Conservation (phyloP, 2,113 vertebrate species). For the Athene cunicularia region DNA sequence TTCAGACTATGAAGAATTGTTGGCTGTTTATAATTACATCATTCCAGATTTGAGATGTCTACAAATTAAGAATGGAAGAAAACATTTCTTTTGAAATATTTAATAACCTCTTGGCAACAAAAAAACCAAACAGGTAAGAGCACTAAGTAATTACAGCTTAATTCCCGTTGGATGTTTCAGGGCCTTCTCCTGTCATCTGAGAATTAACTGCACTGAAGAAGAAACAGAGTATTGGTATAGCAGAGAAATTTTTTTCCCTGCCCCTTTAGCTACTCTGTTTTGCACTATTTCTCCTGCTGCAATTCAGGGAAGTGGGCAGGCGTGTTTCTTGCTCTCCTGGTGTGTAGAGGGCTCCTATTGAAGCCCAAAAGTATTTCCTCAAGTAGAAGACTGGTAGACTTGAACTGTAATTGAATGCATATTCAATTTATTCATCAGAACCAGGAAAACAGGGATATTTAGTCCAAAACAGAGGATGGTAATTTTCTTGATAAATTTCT, state of each 20-base stretch:
- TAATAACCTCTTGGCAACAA: not conserved
- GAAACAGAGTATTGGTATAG: not conserved
- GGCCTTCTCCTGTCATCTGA: not conserved
- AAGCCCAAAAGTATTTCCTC: not conserved
- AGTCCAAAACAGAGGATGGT: not conserved
- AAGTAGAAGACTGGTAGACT: not conserved
- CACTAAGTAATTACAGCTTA: not conserved
- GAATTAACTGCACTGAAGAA: not conserved
- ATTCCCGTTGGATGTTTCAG: not conserved
- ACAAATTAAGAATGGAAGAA: not conserved
- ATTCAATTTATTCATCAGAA: not conserved
- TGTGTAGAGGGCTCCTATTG: not conserved
- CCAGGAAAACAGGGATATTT: not conserved
- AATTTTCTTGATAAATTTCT: not conserved
- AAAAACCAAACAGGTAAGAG: not conserved
- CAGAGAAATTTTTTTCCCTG: not conserved
- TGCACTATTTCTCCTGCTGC: not conserved
- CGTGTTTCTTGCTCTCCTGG: not conserved
- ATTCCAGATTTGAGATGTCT: not conserved
- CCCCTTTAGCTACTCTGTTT: not conserved
- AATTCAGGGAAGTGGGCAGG: not conserved
- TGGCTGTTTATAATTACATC: not conserved
- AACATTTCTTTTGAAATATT: not conserved
- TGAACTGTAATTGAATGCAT: not conserved
- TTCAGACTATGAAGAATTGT: not conserved